phyloP scores from a whole-genome alignment of 2,888 invertebrate species.

The Drosophila affinis region DNA sequence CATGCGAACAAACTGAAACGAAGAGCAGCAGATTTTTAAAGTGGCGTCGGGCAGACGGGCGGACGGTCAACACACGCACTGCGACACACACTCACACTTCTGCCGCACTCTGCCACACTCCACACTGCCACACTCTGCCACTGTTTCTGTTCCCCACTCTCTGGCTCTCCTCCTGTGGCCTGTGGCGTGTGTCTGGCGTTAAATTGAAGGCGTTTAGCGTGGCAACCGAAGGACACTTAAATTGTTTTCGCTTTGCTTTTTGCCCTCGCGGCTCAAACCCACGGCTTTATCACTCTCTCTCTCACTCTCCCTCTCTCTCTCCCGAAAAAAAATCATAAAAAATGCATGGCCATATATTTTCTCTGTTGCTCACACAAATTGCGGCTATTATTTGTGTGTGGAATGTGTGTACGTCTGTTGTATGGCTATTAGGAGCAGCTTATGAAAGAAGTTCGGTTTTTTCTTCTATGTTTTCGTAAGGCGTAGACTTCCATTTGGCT shows the following conservation, averaged over 20 bases:
- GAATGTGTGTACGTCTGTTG: slow-evolving; percentile 22
- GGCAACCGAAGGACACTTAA: slow-evolving; percentile 51
- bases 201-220: slow-evolving; percentile 55
- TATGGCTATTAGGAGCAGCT: slow-evolving; percentile 25
- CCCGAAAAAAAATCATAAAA: slow-evolving; percentile 24
- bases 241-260: slow-evolving; percentile 43
- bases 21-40: slow-evolving; percentile 42
- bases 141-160: neutral
- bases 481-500: slow-evolving; percentile 23
- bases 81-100: slow-evolving; percentile 34
- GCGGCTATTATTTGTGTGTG: slow-evolving; percentile 38
- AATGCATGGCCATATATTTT: slow-evolving; percentile 51
- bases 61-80: slow-evolving; percentile 43
- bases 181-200: slow-evolving; percentile 42
- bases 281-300: neutral
- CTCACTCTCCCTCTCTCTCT: no score
- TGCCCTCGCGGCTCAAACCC: slow-evolving; percentile 1
- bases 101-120: neutral
- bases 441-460: slow-evolving; percentile 19
- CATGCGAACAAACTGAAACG: slow-evolving; percentile 23
- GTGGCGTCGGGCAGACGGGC: slow-evolving; percentile 18
- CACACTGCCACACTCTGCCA: neutral
- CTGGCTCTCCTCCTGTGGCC: slow-evolving; percentile 7
- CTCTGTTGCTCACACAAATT: slow-evolving; percentile 49
- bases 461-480: slow-evolving; percentile 10